Evolutionary conservation across 2,888 invertebrate species (phyloP).

Genomic region (Trachelus stipa): DNA sequence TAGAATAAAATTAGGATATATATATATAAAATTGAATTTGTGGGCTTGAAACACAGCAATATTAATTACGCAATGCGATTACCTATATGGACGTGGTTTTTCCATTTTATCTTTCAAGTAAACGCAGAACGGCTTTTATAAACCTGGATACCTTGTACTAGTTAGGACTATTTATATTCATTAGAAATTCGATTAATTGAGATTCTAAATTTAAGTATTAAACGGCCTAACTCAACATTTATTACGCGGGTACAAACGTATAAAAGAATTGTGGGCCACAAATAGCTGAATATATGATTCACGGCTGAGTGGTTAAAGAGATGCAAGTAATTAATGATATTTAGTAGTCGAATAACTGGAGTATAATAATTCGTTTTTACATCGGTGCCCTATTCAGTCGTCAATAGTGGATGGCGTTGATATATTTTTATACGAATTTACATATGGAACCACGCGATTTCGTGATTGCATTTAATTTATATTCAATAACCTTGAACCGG

Average conservation of each 20-base stretch:
- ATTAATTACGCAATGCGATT: not conserved
- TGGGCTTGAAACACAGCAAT: not conserved
- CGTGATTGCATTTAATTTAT: not conserved
- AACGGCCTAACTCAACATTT: no score
- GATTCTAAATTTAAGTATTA: not conserved
- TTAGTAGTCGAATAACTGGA: no score
- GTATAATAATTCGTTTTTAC: no score
- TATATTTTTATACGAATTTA: not conserved
- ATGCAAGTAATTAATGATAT: not conserved
- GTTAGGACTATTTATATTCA: not conserved
- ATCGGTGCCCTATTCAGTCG: not conserved
- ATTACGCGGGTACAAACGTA: no score
- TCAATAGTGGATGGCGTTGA: not conserved
- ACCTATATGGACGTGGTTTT: not conserved
- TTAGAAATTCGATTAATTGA: not conserved
- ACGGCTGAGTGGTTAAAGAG: not conserved
- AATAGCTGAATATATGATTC: no score
- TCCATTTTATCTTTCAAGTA: not conserved
- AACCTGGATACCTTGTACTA: not conserved
- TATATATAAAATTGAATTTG: no score
- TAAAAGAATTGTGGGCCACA: no score
- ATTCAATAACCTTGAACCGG: not conserved
- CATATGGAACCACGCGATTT: not conserved
- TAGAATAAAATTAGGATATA: no score
- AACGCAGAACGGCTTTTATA: not conserved